Conservation (phyloP, 2,797 vertebrate species). For the Oryzias sinensis region DNA sequence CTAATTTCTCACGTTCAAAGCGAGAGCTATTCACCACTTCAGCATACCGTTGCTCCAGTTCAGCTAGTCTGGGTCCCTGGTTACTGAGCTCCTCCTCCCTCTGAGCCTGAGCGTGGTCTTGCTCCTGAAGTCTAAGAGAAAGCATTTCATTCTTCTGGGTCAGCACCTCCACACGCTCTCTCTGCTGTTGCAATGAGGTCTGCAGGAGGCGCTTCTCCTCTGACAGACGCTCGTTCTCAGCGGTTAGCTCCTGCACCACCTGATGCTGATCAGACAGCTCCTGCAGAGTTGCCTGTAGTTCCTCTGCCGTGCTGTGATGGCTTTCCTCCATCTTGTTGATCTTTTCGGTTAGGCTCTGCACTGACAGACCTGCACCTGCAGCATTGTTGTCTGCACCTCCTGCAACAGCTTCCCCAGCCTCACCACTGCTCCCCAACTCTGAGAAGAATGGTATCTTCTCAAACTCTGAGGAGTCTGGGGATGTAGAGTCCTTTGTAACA, state of each 20-base stretch:
- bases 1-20: constrained; percentile 93
- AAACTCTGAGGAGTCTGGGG: constrained; percentile 89
- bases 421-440: constrained; percentile 77
- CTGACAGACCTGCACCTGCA: constrained; percentile 77
- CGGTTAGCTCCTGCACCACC: constrained; percentile 92
- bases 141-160: constrained; percentile 90
- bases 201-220: constrained; percentile 92
- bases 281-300: constrained; percentile 94
- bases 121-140: constrained; percentile 82
- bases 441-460: constrained; percentile 89
- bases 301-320: constrained; percentile 94
- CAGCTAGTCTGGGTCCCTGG: constrained; percentile 77
- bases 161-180: constrained; percentile 86
- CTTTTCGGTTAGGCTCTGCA: constrained; percentile 87
- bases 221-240: constrained; percentile 90
- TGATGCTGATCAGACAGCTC: constrained; percentile 96
- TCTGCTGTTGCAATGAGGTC: constrained; percentile 88
- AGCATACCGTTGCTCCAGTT: constrained; percentile 87
- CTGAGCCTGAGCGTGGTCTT: constrained; percentile 80
- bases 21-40: constrained; percentile 89
- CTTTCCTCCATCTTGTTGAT: constrained; percentile 97
- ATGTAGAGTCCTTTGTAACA: constrained; percentile 87
- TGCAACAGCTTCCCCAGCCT: constrained; percentile 40
- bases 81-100: constrained; percentile 76
- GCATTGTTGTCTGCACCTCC: constrained; percentile 51